Evolutionary conservation across 2,113 vertebrate species (phyloP).

Genomic region (Morone saxatilis): DNA sequence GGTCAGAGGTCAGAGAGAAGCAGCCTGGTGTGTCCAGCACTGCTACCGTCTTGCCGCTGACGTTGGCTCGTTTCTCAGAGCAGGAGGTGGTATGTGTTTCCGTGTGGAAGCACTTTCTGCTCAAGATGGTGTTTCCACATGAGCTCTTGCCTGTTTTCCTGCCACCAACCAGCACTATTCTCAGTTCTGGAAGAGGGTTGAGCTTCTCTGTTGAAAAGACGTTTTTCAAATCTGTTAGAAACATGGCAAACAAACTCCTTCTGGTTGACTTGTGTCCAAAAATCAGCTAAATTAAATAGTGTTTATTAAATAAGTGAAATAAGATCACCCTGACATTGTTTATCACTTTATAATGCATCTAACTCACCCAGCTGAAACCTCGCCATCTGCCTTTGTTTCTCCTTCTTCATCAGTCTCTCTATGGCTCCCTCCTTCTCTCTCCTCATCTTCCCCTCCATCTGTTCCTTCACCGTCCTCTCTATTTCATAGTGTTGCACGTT

Average conservation of each 20-base stretch:
- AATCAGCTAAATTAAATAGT: neutral
- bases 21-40: slow-evolving; percentile 74
- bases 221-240: neutral
- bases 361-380: slow-evolving; percentile 72
- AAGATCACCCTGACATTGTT: slow-evolving; percentile 7
- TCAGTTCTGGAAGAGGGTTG: slow-evolving; percentile 43
- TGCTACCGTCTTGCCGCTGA: slow-evolving; percentile 46
- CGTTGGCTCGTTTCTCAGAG: slow-evolving; percentile 7
- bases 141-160: slow-evolving; percentile 79
- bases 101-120: slow-evolving; percentile 47
- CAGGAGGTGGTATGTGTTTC: slow-evolving; percentile 42
- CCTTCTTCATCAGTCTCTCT: slow-evolving; percentile 48
- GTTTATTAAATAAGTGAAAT: neutral
- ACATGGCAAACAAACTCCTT: neutral
- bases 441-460: slow-evolving; percentile 54
- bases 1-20: slow-evolving; percentile 51
- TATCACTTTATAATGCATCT: neutral
- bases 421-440: slow-evolving; percentile 52
- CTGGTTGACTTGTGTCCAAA: neutral
- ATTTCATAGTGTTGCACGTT: slow-evolving; percentile 37
- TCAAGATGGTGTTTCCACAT: slow-evolving; percentile 78
- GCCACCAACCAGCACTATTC: slow-evolving; percentile 66
- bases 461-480: slow-evolving; percentile 40
- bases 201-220: slow-evolving; percentile 62
- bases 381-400: slow-evolving; percentile 53